A percentile compares a stretch with the other conserved stretches of the same genome.
phyloP scores from a whole-genome alignment of 1,140 invertebrate genomes.

The Brachionus koreanus region DNA sequence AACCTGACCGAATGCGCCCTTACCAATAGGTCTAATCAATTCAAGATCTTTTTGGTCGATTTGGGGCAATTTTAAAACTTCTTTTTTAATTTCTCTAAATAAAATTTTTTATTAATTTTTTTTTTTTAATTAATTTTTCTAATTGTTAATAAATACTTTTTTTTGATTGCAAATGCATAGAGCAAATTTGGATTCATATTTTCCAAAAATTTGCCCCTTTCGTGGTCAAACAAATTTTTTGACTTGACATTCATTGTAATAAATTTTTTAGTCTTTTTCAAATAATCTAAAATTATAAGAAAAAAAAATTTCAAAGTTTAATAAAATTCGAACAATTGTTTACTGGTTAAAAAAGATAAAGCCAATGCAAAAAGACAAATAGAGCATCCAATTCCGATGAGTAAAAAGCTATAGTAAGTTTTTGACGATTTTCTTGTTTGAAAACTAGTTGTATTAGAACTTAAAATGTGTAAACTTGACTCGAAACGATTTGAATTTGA shows the following conservation, averaged over 20 bases:
- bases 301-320: too few species aligned
- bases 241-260: neutral
- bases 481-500: neutral
- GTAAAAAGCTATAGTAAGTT: neutral
- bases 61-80: neutral
- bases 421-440: neutral
- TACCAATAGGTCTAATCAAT: constrained; percentile 4
- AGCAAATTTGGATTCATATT: constrained; percentile 33
- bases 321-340: neutral
- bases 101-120: neutral
- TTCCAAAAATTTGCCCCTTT: constrained; percentile 33
- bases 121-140: neutral
- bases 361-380: neutral
- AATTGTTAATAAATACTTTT: constrained; percentile 31
- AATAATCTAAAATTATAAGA: neutral
- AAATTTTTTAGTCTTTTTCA: neutral
- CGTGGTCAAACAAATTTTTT: neutral
- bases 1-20: constrained; percentile 39
- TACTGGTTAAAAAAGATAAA: neutral
- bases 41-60: constrained; percentile 14
- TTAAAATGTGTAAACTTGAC: neutral
- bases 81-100: constrained; percentile 24
- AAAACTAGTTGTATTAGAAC: neutral
- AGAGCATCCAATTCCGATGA: neutral
- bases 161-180: neutral